Evolutionary conservation across 2,797 vertebrate species (phyloP), one percentile per base, ranked within the genome.

Genomic region (Sternarchorhynchus goeldii): DNA sequence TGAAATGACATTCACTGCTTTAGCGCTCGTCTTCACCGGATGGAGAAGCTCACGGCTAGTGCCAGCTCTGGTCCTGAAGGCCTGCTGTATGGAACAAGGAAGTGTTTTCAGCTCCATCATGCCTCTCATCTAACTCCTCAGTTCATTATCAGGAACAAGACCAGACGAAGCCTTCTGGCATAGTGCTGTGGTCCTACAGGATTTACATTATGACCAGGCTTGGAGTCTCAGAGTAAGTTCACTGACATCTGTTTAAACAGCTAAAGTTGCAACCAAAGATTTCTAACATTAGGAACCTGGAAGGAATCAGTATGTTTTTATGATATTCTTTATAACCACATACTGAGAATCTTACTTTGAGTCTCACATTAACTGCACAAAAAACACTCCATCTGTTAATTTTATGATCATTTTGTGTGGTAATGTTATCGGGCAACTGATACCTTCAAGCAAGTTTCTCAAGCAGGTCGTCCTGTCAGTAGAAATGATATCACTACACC

Each of bases 1-100:
- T 71, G 53, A 71, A 71, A 71, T 71, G 34, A 36, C 68, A 66
- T 55, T 73, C 50, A 66, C 25, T 66, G 60, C 53, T 73, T 73
- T 59, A 53, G 55, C 58, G 60, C 25, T 32, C 18, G 10, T 14
- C 17, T 39, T 64, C 16, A 57, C 32, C 14, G 16, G 8, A 18
- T 36, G 21, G 16, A 6, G 59, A 29, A 55, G 58, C 58, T 71
- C 36, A n/a, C 4, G 12, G 25, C 65, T 34, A 12, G 29, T 31
- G 14, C 6, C 66, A 29, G 17, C 1, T 6, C 21, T 53, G 21
- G 41, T 12, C 2, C 20, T 25, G 4, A 25, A 18, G 39, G 65
- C 17, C 6, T 10, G 25, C 21, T 53, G 45, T 7, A 29, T 25
- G 0, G 2, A 16, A 21, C 20, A 21, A n/a, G n/a, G 6, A 1